These are phyloP conservation scores for Eptesicus fuscus DNA, from an alignment of 2,113 vertebrate genomes.

Conservation along the genomic window DNA sequence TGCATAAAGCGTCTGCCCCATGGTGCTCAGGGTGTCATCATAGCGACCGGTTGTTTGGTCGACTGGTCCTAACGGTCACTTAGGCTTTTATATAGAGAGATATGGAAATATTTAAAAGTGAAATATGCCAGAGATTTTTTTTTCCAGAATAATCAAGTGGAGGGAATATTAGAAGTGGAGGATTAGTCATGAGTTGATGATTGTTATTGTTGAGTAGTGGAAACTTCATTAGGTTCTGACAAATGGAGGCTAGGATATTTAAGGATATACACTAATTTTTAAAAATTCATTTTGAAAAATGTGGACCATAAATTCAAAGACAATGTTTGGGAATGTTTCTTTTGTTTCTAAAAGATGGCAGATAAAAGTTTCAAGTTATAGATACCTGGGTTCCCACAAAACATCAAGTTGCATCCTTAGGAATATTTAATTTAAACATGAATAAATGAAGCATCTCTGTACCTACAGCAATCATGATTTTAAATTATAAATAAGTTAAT, in stretches of 20 bases:
- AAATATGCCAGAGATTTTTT: neutral
- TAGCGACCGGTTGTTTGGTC: too few relatives aligned
- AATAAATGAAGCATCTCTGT: neutral
- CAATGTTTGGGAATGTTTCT: neutral
- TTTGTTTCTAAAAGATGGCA: neutral
- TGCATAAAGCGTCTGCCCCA: too few relatives aligned
- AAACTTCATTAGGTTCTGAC: neutral
- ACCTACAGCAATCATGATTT: neutral
- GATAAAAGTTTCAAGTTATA: neutral
- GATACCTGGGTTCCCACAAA: conserved; percentile 10
- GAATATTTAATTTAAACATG: neutral
- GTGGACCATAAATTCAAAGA: conserved; percentile 20
- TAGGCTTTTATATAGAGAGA: too few relatives aligned
- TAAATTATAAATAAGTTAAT: neutral
- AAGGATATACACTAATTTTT: neutral
- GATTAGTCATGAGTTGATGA: neutral
- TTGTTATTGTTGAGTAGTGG: neutral
- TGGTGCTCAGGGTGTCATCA: too few relatives aligned
- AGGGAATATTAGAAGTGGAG: neutral
- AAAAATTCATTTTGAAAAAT: neutral
- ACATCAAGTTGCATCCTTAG: neutral
- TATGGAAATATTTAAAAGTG: neutral
- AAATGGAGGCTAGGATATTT: neutral
- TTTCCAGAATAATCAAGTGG: neutral
- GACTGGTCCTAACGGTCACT: too few relatives aligned